Evolutionary conservation across 2,888 invertebrate species (phyloP).

Genomic region (Cybosia mesomella): DNA sequence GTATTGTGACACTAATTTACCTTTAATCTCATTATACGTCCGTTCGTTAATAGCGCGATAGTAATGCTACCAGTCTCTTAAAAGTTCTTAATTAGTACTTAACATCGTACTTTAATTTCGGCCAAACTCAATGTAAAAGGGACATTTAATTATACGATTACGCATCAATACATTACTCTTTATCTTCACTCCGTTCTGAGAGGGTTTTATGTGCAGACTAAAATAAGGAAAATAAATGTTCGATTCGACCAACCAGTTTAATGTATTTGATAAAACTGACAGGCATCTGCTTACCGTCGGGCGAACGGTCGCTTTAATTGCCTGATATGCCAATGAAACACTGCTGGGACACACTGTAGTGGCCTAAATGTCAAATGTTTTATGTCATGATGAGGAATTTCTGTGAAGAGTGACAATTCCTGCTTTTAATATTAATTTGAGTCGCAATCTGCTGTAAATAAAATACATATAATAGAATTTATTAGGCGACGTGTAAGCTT

Average conservation of each 20-base stretch:
- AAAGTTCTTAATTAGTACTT: conserved; percentile 72
- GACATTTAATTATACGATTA: conserved; percentile 81
- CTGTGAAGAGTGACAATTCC: conserved; percentile 39
- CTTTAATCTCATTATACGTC: conserved; percentile 5
- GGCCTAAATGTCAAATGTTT: conserved; percentile 67
- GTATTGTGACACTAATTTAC: conserved; percentile 1
- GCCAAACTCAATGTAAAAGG: conserved; percentile 69
- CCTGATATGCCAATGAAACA: conserved; percentile 76
- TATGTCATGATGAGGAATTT: conserved; percentile 45
- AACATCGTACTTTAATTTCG: conserved; percentile 66
- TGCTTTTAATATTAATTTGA: conserved; percentile 33
- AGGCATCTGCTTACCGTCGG: conserved; percentile 82
- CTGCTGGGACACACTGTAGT: conserved; percentile 54
- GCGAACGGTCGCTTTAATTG: conserved; percentile 79
- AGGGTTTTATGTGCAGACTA: conserved; percentile 72
- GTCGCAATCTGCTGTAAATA: conserved; percentile 36
- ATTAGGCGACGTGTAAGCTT: conserved; percentile 26
- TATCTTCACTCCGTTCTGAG: conserved; percentile 72
- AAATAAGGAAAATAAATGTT: conserved; percentile 77
- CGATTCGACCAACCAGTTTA: conserved; percentile 81
- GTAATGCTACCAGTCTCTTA: conserved; percentile 40
- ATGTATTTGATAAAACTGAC: conserved; percentile 86
- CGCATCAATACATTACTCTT: conserved; percentile 81
- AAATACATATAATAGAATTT: conserved; percentile 27
- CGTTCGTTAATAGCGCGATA: conserved; percentile 18